Conservation (phyloP, 2,113 vertebrate species). For the Hippolais icterina region DNA sequence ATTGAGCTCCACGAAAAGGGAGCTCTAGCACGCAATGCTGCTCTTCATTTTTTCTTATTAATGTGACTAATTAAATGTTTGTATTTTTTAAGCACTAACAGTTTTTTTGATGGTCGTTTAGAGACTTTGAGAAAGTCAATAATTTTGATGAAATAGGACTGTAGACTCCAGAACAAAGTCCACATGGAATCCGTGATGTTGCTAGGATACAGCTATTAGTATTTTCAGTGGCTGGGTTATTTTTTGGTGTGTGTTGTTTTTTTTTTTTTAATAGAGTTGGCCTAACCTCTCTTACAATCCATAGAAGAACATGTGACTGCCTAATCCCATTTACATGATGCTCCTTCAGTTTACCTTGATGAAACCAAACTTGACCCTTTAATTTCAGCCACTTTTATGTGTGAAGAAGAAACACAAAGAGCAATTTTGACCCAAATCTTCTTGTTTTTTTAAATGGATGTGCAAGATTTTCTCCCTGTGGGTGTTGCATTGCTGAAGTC, state of each 20-base stretch:
- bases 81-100: conserved; percentile 58
- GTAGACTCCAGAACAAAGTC: conserved; percentile 66
- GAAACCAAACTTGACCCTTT: background rate
- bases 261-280: background rate
- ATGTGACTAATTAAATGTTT: conserved; percentile 68
- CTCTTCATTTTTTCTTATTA: conserved; percentile 26
- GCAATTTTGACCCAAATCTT: background rate
- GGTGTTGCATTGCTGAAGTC: conserved; percentile 20
- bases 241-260: background rate
- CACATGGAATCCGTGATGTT: conserved; percentile 62
- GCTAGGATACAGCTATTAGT: conserved; percentile 68
- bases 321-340: background rate
- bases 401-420: background rate
- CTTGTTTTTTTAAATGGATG: background rate
- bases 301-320: background rate
- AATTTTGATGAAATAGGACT: conserved; percentile 61
- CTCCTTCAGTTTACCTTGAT: background rate
- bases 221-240: conserved; percentile 57
- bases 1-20: background rate
- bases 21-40: background rate
- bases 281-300: background rate
- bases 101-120: conserved; percentile 55
- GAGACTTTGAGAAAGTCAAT: conserved; percentile 66
- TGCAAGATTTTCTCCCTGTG: background rate
- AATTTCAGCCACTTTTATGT: background rate